Conservation (phyloP, 2,113 vertebrate genomes). For the Pleuronectes platessa region DNA sequence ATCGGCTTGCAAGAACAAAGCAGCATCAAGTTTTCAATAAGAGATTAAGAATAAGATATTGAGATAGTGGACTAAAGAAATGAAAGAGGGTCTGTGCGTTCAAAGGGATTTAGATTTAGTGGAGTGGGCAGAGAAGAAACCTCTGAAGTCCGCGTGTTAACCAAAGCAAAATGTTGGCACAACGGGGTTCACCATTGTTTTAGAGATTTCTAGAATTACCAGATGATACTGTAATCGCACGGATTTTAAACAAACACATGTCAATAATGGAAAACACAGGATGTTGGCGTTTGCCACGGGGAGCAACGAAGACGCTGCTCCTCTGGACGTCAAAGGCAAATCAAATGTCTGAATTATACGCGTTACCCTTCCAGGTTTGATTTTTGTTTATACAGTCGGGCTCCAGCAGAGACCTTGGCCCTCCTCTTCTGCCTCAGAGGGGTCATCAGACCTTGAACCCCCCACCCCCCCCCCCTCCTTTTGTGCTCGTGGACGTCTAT, state of each 20-base stretch:
- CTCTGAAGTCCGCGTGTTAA: neutral
- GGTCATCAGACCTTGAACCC: constrained; percentile 53
- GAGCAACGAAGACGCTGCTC: neutral
- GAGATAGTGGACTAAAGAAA: neutral
- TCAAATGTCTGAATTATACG: constrained; percentile 10
- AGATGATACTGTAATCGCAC: neutral
- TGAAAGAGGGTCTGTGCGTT: neutral
- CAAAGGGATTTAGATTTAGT: neutral
- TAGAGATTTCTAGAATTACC: neutral
- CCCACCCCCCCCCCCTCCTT: neutral
- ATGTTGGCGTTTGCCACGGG: neutral
- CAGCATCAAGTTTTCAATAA: constrained; percentile 32
- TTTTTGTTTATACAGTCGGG: constrained; percentile 43
- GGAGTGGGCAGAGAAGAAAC: neutral
- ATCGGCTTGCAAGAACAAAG: constrained; percentile 49
- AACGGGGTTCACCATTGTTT: neutral
- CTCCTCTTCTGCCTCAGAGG: constrained; percentile 44
- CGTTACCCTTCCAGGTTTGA: neutral
- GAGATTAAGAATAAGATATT: constrained; percentile 5
- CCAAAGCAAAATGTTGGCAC: neutral
- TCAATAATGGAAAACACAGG: neutral
- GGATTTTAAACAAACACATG: neutral
- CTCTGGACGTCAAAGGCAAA: neutral
- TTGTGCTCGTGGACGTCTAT: constrained; percentile 62
- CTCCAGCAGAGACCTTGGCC: constrained; percentile 58